Evolutionary conservation across 2,888 invertebrate genomes (phyloP).

Genomic region (Meteorus cinctellus): DNA sequence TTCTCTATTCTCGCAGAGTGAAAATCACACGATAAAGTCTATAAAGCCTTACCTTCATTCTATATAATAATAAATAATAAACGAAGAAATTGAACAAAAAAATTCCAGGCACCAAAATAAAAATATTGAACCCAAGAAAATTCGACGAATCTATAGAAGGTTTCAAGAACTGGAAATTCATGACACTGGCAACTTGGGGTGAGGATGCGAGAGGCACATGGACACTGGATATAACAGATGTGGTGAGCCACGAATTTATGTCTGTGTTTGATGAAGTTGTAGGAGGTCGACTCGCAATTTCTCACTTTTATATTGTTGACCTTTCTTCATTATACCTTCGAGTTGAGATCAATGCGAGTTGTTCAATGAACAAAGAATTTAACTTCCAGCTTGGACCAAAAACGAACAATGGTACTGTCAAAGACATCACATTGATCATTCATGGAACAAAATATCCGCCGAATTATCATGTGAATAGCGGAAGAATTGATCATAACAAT

Average conservation of each 20-base stretch:
- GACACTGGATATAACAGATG: slow-evolving; percentile 72
- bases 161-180: slow-evolving; percentile 88
- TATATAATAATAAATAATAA: neutral
- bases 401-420: slow-evolving; percentile 77
- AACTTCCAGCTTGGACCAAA: slow-evolving; percentile 70
- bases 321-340: slow-evolving; percentile 4
- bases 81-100: neutral
- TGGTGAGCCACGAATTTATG: slow-evolving; percentile 11
- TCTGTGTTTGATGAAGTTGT: slow-evolving; percentile 7
- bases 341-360: neutral
- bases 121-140: slow-evolving; percentile 81
- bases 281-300: neutral
- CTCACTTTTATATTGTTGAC: slow-evolving; percentile 3
- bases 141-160: slow-evolving; percentile 82
- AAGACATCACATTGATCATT: slow-evolving; percentile 77
- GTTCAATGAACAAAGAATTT: slow-evolving; percentile 18
- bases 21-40: neutral
- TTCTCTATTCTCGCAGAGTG: neutral
- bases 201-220: slow-evolving; percentile 85
- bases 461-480: slow-evolving; percentile 77
- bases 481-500: slow-evolving; percentile 75
- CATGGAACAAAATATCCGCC: slow-evolving; percentile 83
- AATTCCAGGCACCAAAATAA: slow-evolving; percentile 79
- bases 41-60: neutral
- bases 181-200: slow-evolving; percentile 94